A percentile compares a stretch with the other conserved stretches of the same genome.
Conservation (phyloP, 2,888 invertebrate genomes). For the Tetragnatha montana region DNA sequence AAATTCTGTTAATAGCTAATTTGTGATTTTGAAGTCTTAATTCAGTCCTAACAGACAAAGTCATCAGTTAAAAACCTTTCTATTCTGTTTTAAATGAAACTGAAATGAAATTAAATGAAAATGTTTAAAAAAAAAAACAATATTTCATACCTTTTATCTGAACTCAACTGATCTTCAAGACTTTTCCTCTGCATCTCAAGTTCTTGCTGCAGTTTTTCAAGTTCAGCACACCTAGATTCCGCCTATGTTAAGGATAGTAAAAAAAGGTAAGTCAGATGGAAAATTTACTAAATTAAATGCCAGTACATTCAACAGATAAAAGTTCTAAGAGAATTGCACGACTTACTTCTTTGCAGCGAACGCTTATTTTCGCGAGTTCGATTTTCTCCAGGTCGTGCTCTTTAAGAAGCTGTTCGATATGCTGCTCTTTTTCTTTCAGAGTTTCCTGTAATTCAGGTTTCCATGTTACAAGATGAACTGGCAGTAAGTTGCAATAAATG, state of each 20-base stretch:
- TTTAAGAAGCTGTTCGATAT: constrained; percentile 92
- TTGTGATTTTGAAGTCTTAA: too few species aligned
- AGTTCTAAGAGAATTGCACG: neutral
- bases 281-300: neutral
- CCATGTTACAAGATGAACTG: too few species aligned
- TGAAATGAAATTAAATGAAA: too few species aligned
- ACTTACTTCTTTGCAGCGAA: constrained; percentile 84
- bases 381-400: constrained; percentile 93
- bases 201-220: constrained; percentile 76
- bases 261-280: neutral
- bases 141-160: constrained; percentile 74
- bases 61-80: too few species aligned
- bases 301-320: neutral
- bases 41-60: too few species aligned
- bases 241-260: constrained; percentile 25
- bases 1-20: too few species aligned
- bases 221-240: constrained; percentile 63
- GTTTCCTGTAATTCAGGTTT: constrained; percentile 82
- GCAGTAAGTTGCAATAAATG: neutral
- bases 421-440: constrained; percentile 93
- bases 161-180: constrained; percentile 74
- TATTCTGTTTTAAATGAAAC: too few species aligned
- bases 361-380: constrained; percentile 89
- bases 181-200: constrained; percentile 76
- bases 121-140: constrained; percentile 7